Percentiles rank a stretch among this genome's conserved stretches.
Evolutionary conservation across 2,113 vertebrate species (phyloP).

Genomic region (Bubalus kerabau): DNA sequence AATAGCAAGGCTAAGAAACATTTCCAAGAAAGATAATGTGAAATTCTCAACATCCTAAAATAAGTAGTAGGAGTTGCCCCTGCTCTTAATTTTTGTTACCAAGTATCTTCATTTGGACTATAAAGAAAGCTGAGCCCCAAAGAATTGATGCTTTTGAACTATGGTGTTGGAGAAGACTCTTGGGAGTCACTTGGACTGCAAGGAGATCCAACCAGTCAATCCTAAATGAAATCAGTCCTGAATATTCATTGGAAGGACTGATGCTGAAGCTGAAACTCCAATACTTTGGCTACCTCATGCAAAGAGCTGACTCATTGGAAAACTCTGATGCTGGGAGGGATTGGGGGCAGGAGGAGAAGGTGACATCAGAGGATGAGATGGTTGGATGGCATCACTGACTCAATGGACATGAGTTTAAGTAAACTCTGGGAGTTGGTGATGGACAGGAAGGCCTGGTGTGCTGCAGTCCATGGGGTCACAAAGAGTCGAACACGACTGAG

Average conservation of each 20-base stretch:
- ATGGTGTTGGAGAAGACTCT: background rate
- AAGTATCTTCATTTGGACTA: background rate
- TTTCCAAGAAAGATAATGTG: background rate
- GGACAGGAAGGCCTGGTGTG: background rate
- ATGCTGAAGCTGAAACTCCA: background rate
- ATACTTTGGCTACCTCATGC: background rate
- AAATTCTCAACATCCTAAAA: background rate
- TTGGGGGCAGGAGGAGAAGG: background rate
- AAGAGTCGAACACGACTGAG: background rate
- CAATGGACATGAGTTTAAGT: background rate
- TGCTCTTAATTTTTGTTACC: background rate
- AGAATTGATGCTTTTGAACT: background rate
- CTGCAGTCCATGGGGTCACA: background rate
- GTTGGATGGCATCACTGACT: background rate
- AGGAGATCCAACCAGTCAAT: background rate
- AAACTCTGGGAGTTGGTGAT: no score
- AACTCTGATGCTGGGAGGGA: background rate
- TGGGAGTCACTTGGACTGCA: background rate
- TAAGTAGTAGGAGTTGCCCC: background rate
- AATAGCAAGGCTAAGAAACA: background rate
- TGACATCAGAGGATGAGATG: background rate
- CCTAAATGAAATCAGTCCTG: background rate
- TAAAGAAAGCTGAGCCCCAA: background rate
- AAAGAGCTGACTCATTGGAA: background rate
- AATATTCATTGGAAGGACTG: background rate